phyloP scores from a whole-genome alignment of 2,113 vertebrate genomes.

The Hippopotamus amphibius region DNA sequence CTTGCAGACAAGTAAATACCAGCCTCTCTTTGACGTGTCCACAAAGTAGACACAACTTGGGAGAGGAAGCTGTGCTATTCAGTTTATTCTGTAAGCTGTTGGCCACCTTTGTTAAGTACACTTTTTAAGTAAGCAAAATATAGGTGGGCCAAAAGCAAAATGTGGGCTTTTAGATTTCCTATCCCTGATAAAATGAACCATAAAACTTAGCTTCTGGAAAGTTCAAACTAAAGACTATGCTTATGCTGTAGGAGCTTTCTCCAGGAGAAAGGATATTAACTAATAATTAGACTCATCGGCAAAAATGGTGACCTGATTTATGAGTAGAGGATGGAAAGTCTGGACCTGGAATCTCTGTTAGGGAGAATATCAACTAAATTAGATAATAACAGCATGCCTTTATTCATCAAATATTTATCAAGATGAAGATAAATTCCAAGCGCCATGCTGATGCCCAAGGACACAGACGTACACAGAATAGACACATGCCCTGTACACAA shows the following conservation, averaged over 20 bases:
- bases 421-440: constrained; percentile 5
- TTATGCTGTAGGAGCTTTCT: constrained; percentile 14
- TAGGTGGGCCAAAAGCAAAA: background rate
- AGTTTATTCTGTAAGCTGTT: background rate
- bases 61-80: background rate
- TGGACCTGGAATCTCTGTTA: constrained; percentile 5
- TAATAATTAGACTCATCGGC: background rate
- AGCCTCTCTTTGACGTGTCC: background rate
- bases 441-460: background rate
- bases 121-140: constrained; percentile 22
- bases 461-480: background rate
- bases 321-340: background rate
- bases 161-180: background rate
- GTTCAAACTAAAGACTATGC: background rate
- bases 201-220: background rate
- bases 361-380: background rate
- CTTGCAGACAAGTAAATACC: background rate
- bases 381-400: background rate
- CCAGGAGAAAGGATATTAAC: constrained; percentile 5
- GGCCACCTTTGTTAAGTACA: background rate
- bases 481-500: background rate
- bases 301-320: background rate
- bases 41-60: background rate
- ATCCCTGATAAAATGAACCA: constrained; percentile 23
- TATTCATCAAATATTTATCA: background rate